These are phyloP conservation scores for Cirrhinus molitorella DNA, from an alignment of 2,797 vertebrate species.

Conservation along the genomic window DNA sequence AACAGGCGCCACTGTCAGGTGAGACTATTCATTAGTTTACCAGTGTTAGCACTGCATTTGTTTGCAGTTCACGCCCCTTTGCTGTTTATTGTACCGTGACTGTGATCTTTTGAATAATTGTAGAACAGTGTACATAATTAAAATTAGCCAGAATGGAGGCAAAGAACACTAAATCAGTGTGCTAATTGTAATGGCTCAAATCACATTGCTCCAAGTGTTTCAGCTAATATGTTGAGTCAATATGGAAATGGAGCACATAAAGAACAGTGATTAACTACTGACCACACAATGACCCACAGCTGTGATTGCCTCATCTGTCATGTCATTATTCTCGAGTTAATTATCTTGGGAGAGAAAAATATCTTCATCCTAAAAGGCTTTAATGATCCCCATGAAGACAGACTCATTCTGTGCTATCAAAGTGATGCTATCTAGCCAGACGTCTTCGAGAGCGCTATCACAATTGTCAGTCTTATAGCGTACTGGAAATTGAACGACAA, in stretches of 20 bases:
- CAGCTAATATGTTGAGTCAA: constrained; percentile 50
- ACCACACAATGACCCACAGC: constrained; percentile 58
- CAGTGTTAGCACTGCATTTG: not conserved
- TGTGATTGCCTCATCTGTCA: constrained; percentile 54
- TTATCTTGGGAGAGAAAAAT: constrained; percentile 44
- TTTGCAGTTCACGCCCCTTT: not conserved
- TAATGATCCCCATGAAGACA: constrained; percentile 24
- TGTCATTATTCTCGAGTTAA: constrained; percentile 53
- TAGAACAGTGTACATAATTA: not conserved
- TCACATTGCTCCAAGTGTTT: constrained; percentile 44
- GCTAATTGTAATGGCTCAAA: constrained; percentile 39
- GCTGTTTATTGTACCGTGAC: not conserved
- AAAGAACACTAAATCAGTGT: constrained; percentile 11
- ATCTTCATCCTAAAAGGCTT: constrained; percentile 42
- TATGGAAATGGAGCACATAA: constrained; percentile 50
- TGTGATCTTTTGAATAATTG: not conserved
- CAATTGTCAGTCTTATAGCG: constrained; percentile 1
- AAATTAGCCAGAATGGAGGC: not conserved
- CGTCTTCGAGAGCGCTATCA: constrained; percentile 10
- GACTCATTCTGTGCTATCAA: constrained; percentile 23
- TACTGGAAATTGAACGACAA: constrained; percentile 29
- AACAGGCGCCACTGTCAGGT: not conserved
- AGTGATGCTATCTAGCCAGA: constrained; percentile 9
- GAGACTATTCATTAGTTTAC: not conserved
- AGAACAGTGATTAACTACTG: constrained; percentile 59